Base-by-base conservation (phyloP, 2,797 vertebrate genomes). In the Pteronotus mesoamericanus region DNA sequence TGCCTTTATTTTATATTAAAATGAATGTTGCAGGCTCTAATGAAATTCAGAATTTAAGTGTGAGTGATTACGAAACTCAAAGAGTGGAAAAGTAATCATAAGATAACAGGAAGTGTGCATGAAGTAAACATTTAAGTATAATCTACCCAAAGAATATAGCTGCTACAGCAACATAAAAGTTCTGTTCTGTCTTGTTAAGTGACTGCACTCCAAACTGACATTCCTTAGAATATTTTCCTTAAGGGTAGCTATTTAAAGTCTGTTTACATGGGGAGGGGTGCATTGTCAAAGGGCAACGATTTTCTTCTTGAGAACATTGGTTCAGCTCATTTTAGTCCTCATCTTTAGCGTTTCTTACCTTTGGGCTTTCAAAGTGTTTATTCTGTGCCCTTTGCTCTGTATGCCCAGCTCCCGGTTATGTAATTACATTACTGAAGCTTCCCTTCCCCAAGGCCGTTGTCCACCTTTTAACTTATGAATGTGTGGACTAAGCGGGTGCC, bases 181-280 rank as follows among this genome's bases (percentile, higher is more conserved):
- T 94, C 95, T 88, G 59, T 37, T 84, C 53, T 48, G 34, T 51
- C 53, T 66, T 61, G 18, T 42, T 59, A 94, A 59, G n/a, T 71
- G 79, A 82, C 51, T 84, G 92, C 46, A 55, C 46, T 66, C 64
- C 15, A 55, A 91, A 74, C 34, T 32, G 57, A 44, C 39, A 21
- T 93, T 84, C n/a, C 69, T 92, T 77, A 75, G 51, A 86, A 74
- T 69, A 16, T 71, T 74, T 92, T 87, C 37, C 91, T 91, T 82
- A 77, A 64, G 24, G 83, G 22, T 46, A 61, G 37, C 78, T 72
- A 69, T 14, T 93, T 88, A 32, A 53, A 55, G 74, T 24, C 18
- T 57, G 22, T 48, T 75, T 83, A 9, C 48, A 2, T 24, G 37
- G 21, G 11, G 4, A 3, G 37, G 69, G 9, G 9, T 26, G 5